Evolutionary conservation across 2,888 invertebrate species (phyloP).

Genomic region (Apotomis capreana): DNA sequence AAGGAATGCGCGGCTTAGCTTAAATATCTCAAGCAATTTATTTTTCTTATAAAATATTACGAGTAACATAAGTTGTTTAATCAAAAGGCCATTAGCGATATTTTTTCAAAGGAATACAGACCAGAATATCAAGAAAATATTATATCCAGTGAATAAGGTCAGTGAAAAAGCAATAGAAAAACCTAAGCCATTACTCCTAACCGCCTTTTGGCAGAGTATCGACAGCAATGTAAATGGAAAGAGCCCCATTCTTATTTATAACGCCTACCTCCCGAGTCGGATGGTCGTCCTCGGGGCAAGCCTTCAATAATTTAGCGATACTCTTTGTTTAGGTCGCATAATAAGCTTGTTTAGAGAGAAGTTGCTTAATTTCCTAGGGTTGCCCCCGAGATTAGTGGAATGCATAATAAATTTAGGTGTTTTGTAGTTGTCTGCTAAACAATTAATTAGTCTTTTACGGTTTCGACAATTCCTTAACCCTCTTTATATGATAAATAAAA

Average conservation of each 20-base stretch:
- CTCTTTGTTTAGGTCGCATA: slow-evolving; percentile 43
- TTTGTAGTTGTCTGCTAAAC: slow-evolving; percentile 28
- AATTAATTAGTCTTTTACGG: slow-evolving; percentile 18
- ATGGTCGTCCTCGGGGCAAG: slow-evolving; percentile 21
- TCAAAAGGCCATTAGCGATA: slow-evolving; percentile 8
- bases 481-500: no score
- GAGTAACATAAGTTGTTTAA: neutral
- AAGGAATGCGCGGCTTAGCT: no score
- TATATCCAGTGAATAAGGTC: neutral
- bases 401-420: slow-evolving; percentile 40
- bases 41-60: neutral
- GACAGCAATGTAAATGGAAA: slow-evolving; percentile 38
- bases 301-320: slow-evolving; percentile 40
- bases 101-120: neutral
- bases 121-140: slow-evolving; percentile 24
- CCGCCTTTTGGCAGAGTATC: slow-evolving; percentile 36
- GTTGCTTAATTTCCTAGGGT: slow-evolving; percentile 42
- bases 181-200: slow-evolving; percentile 31
- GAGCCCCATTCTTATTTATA: slow-evolving; percentile 40
- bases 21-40: neutral
- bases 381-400: slow-evolving; percentile 38
- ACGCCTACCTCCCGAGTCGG: slow-evolving; percentile 28
- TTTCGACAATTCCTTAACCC: slow-evolving; percentile 14
- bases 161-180: slow-evolving; percentile 36
- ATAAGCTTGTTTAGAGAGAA: slow-evolving; percentile 41